A percentile compares a stretch with the other conserved stretches of the same genome.
Evolutionary conservation across 1,140 invertebrate species (phyloP).

Genomic region (Pseudomyrmex concolor): DNA sequence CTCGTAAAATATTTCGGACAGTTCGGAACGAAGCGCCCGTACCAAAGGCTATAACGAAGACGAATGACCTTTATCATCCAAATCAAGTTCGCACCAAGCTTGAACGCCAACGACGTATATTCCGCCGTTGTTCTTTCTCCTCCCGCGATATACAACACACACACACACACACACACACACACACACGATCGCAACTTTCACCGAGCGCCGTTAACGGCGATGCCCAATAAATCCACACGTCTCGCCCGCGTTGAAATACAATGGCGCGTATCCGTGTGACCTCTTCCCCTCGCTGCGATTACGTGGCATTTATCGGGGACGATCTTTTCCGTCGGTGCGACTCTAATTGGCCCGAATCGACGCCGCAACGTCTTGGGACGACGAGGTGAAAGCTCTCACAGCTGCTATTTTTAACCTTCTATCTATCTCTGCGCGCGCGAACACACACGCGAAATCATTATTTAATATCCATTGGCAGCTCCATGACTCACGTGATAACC

Average conservation of each 20-base stretch:
- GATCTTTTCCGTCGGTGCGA: conserved; percentile 34
- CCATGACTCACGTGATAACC: conserved; percentile 69
- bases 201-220: conserved; percentile 38
- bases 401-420: conserved; percentile 37
- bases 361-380: conserved; percentile 22
- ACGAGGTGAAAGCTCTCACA: conserved; percentile 65
- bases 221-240: conserved; percentile 65
- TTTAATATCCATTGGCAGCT: conserved; percentile 74
- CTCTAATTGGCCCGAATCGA: conserved; percentile 62
- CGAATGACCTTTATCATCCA: conserved; percentile 56
- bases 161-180: conserved; percentile 16
- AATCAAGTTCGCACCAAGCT: conserved; percentile 42
- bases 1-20: conserved; percentile 59
- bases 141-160: conserved; percentile 31
- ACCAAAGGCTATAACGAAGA: conserved; percentile 57
- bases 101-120: conserved; percentile 22
- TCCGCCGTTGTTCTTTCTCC: conserved; percentile 23
- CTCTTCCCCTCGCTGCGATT: conserved; percentile 32
- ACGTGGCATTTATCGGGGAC: conserved; percentile 54
- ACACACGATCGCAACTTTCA: conserved; percentile 63
- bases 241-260: conserved; percentile 58
- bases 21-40: conserved; percentile 40
- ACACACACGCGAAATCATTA: conserved; percentile 44
- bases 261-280: conserved; percentile 55
- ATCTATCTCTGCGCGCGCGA: not conserved